These are phyloP conservation scores for Pangasius krempfi DNA, from an alignment of 2,797 vertebrate species.

Conservation along the genomic window DNA sequence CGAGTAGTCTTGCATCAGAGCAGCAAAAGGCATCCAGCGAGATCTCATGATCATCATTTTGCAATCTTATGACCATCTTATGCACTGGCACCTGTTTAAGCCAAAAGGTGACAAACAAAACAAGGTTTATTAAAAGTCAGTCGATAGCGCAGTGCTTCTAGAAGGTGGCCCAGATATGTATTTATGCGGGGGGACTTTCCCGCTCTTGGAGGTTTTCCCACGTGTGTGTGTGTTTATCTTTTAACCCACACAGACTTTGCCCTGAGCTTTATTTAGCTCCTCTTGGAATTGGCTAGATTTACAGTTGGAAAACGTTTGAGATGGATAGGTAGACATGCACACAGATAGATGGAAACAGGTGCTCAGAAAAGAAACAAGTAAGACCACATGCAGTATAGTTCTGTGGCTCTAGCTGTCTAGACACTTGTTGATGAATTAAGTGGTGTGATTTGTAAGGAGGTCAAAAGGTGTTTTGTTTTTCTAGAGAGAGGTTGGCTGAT, in stretches of 20 bases:
- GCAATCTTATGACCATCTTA: slow-evolving; percentile 4
- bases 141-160: not conserved
- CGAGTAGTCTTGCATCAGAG: slow-evolving; percentile 16
- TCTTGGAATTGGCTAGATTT: slow-evolving; percentile 63
- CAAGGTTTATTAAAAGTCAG: slow-evolving; percentile 19
- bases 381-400: slow-evolving; percentile 3
- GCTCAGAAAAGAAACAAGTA: slow-evolving; percentile 34
- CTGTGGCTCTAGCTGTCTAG: not conserved
- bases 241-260: slow-evolving; percentile 23
- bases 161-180: slow-evolving; percentile 28
- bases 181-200: slow-evolving; percentile 41
- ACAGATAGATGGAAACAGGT: slow-evolving; percentile 64
- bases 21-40: slow-evolving; percentile 3
- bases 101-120: not conserved
- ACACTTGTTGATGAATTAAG: slow-evolving; percentile 13
- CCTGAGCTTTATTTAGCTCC: slow-evolving; percentile 67
- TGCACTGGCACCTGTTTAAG: slow-evolving; percentile 16
- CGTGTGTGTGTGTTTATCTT: slow-evolving; percentile 54
- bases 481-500: slow-evolving; percentile 1
- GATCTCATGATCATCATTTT: slow-evolving; percentile 6
- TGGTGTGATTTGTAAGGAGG: slow-evolving; percentile 24
- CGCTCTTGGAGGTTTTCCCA: slow-evolving; percentile 35
- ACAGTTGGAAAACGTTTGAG: slow-evolving; percentile 59
- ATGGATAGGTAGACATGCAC: slow-evolving; percentile 52
- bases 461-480: slow-evolving; percentile 33